Evolutionary conservation across 2,113 vertebrate genomes (phyloP), one percentile per base, ranked within the genome.

Genomic region (Butorides virescens): DNA sequence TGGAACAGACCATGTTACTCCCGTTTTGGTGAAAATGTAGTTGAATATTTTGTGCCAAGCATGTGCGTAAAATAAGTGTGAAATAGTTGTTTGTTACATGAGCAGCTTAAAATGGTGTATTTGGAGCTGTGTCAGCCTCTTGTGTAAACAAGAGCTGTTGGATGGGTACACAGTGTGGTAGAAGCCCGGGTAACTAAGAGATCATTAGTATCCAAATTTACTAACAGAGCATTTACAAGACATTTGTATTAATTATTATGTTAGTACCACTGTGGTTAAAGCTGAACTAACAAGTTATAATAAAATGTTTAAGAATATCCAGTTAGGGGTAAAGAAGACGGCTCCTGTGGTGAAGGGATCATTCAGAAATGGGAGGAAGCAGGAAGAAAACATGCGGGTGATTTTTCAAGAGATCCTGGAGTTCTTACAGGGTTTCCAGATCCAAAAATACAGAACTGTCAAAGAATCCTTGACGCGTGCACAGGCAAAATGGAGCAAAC

Each of bases 141-240:
- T 96, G 61, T 77, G 77, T 75, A 97, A 96, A 44, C 56, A 86
- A 55, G 56, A 76, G 44, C 73, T 92, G 39, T 88, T 66, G 37
- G 80, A 68, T 71, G 44, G 34, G 67, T 93, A 90, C 44, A 86
- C 58, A 91, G 56, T 85, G 82, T 77, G 80, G 86, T 75, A 65
- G 92, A 95, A 86, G 79, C 46, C 70, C 18, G 12, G 72, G 49
- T 78, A 93, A 90, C 71, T 68, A 93, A 71, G 83, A 83, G 32
- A 58, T 96, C 62, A 37, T 96, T 93, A 88, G 88, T 93, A 92
- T 58, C 73, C 11, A 47, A 61, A 55, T 52, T 88, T 86, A 26
- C n/a, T 92, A 74, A 72, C 9, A 49, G 67, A 66, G 20, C 12
- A 18, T 68, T 58, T 90, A 44, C 44, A 84, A 96, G 56, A 94